Evolutionary conservation across 2,113 vertebrate species (phyloP).

Genomic region (Bombycilla garrulus): DNA sequence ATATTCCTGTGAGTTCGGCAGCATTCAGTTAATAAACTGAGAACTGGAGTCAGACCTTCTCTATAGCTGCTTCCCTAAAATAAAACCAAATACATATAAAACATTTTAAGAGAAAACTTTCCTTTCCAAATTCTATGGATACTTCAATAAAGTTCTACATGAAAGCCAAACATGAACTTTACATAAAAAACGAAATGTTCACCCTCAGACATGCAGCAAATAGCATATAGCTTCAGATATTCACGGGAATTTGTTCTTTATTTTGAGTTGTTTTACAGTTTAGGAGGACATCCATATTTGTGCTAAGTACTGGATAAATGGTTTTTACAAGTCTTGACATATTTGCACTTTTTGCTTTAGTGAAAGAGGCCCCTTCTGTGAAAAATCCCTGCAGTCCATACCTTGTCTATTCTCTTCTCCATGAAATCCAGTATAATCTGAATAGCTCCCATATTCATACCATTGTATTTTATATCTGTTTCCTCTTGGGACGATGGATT

Average conservation of each 20-base stretch:
- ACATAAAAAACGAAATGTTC: background rate
- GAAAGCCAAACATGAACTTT: background rate
- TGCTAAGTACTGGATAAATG: background rate
- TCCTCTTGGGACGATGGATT: conserved; percentile 84
- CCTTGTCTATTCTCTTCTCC: conserved; percentile 98
- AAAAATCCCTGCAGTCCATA: conserved; percentile 58
- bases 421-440: conserved; percentile 91
- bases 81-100: background rate
- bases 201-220: background rate
- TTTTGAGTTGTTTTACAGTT: background rate
- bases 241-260: background rate
- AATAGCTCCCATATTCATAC: conserved; percentile 90
- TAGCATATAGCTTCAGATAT: background rate
- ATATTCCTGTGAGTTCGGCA: conserved; percentile 91
- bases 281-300: background rate
- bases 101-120: background rate
- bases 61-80: conserved; percentile 92
- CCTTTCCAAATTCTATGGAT: background rate
- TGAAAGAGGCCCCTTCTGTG: background rate
- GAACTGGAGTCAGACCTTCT: conserved; percentile 94
- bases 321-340: background rate
- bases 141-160: background rate
- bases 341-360: background rate
- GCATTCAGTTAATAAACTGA: conserved; percentile 92
- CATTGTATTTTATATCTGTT: conserved; percentile 80